Conservation (phyloP, 2,797 vertebrate species). For the Brachymystax lenok region DNA sequence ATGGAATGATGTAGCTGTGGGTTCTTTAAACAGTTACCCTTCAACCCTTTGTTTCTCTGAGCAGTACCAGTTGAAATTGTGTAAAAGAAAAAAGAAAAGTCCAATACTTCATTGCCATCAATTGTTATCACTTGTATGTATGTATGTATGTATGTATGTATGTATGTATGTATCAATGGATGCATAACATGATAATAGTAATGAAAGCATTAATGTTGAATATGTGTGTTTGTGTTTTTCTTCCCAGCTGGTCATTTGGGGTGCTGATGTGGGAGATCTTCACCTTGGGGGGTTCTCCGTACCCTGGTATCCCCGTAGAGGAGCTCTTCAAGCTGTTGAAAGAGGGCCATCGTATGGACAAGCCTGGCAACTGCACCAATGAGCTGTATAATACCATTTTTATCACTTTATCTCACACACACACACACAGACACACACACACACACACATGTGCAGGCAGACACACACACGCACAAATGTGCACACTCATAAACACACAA, state of each 20-base stretch:
- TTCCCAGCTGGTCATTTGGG: slow-evolving; percentile 94
- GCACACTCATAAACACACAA: too few relatives aligned
- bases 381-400: slow-evolving; percentile 85
- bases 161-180: neutral
- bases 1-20: too few relatives aligned
- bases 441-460: neutral
- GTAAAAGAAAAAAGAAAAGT: too few relatives aligned
- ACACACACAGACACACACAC: neutral
- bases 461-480: too few relatives aligned
- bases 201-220: too few relatives aligned
- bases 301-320: slow-evolving; percentile 98
- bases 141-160: too few relatives aligned
- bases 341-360: slow-evolving; percentile 99
- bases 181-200: neutral
- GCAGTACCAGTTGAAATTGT: too few relatives aligned
- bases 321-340: slow-evolving; percentile 99
- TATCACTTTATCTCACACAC: neutral
- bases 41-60: too few relatives aligned
- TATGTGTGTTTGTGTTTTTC: slow-evolving; percentile 14
- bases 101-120: too few relatives aligned
- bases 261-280: slow-evolving; percentile 99
- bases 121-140: too few relatives aligned
- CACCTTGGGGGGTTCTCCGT: slow-evolving; percentile 95
- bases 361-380: slow-evolving; percentile 98
- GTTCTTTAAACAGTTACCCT: too few relatives aligned